These are phyloP conservation scores for Pitta sordida DNA, from an alignment of 2,113 vertebrate genomes.

Conservation along the genomic window DNA sequence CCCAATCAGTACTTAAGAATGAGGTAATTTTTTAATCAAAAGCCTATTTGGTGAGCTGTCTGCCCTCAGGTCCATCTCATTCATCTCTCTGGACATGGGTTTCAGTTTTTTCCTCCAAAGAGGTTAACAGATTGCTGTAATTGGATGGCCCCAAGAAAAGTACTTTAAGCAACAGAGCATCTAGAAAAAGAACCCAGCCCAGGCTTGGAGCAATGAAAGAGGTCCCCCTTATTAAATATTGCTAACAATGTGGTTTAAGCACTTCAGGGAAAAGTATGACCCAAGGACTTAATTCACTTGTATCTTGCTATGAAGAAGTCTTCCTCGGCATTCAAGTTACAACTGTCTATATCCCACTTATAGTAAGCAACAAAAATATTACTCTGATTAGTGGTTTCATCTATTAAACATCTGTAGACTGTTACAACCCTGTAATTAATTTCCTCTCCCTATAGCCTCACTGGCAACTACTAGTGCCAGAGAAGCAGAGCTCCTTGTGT, in stretches of 20 bases:
- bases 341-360: neutral
- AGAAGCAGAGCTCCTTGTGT: neutral
- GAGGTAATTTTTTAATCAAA: slow-evolving; percentile 64
- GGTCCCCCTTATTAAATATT: neutral
- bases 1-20: slow-evolving; percentile 30
- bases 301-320: neutral
- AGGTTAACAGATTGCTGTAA: slow-evolving; percentile 62
- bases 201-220: neutral
- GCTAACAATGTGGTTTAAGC: neutral
- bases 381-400: neutral
- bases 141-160: slow-evolving; percentile 46
- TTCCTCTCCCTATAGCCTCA: neutral
- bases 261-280: neutral
- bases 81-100: slow-evolving; percentile 39
- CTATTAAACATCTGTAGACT: neutral
- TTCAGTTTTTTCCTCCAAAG: slow-evolving; percentile 59
- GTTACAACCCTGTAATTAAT: neutral
- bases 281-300: neutral
- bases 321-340: neutral
- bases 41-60: slow-evolving; percentile 51
- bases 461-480: neutral
- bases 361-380: neutral
- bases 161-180: slow-evolving; percentile 13
- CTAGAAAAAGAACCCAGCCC: neutral
- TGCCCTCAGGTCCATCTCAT: slow-evolving; percentile 39